Conservation (phyloP, 2,113 vertebrate species). For the Hylia prasina region DNA sequence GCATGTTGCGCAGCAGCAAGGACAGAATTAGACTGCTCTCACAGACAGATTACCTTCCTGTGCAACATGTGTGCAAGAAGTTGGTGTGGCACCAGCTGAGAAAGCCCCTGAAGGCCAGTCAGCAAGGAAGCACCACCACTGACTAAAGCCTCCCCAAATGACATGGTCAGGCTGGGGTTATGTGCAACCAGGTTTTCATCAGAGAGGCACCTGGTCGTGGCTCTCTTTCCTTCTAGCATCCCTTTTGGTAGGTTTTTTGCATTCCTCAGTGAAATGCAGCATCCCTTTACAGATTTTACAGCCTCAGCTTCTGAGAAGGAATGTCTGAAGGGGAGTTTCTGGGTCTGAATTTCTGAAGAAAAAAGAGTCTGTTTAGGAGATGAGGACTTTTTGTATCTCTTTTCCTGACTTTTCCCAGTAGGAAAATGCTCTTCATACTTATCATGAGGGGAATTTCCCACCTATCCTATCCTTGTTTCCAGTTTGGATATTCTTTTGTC, state of each 20-base stretch:
- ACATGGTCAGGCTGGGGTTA: background rate
- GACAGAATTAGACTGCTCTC: background rate
- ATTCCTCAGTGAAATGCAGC: background rate
- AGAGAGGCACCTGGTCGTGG: background rate
- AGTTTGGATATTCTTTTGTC: background rate
- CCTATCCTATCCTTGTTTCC: background rate
- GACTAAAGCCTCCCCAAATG: background rate
- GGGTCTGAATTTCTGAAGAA: background rate
- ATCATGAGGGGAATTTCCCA: background rate
- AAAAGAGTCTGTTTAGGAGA: background rate
- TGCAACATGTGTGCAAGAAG: background rate
- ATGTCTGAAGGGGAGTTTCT: background rate
- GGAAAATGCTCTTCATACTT: background rate
- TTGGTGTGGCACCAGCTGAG: background rate
- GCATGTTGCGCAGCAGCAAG: background rate
- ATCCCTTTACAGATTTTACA: background rate
- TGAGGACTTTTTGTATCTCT: background rate
- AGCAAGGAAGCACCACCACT: background rate
- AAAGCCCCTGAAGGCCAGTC: background rate
- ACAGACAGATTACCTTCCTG: background rate
- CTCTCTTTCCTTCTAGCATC: background rate
- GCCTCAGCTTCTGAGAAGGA: background rate
- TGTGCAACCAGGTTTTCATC: background rate
- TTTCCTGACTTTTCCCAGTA: background rate
- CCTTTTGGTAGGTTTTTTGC: background rate